Base-by-base conservation (phyloP, 2,888 invertebrate genomes). In the Agrochola circellaris region DNA sequence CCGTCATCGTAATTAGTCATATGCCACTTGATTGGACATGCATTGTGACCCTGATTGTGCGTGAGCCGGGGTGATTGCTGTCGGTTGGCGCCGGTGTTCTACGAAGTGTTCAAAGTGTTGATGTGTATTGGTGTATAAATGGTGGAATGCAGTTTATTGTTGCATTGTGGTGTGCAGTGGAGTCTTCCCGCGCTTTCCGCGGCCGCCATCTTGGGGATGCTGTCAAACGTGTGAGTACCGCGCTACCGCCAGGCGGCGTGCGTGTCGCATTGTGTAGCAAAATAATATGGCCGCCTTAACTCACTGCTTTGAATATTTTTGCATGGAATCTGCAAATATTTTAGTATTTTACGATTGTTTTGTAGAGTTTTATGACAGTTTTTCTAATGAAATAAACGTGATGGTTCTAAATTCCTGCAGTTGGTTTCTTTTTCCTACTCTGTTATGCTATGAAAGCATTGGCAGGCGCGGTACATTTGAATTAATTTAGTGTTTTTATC, bases 271-370 rank as follows among this genome's bases (percentile, higher is more conserved):
- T 87, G 83, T 86, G 79, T 89, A 87, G 89, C 85, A 86, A 90
- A 90, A 91, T 93, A 93, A 93, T 92, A 94, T 94, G 95, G 95
- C 95, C 79, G 92, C 92, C 92, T 90, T 88, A 91, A 90, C 91
- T 90, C 88, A 76, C 86, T 88, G 89, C 90, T 93, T 94, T 95
- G 95, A 96, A 96, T 96, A 96, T 95, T 95, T 96, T 96, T 95
- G 93, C 95, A 96, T 96, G 87, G 88, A 88, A 88, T 90, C 88
- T 89, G 67, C 82, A 82, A 86, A 87, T 86, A 79, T 86, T 90
- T 87, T 87, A 72, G 77, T 84, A 73, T 83, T 82, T 81, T 85
- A 73, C 72, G 74, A 80, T 80, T 76, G 77, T 79, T 87, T 83
- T 51, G 30, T n/a, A 78, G 51, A 26, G 15, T 75, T 73, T 81